phyloP scores from a whole-genome alignment of 2,797 vertebrate genomes.

The Orientallactaga sibirica region DNA sequence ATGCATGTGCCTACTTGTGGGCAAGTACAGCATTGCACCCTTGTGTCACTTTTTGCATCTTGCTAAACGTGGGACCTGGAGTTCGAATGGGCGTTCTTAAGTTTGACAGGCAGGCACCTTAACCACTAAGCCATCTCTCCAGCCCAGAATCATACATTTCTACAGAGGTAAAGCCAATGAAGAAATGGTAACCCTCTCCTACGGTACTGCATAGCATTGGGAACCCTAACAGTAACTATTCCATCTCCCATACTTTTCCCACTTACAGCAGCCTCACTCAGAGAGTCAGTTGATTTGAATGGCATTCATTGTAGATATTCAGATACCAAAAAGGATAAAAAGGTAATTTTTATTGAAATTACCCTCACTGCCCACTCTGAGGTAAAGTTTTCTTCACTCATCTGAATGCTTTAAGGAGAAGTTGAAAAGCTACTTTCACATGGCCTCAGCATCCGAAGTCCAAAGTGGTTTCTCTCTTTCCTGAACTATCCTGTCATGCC shows the following conservation, averaged over 20 bases:
- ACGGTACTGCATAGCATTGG: neutral
- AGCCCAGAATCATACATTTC: neutral
- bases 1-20: too few relatives aligned
- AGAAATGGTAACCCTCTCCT: neutral
- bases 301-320: slow-evolving; percentile 1
- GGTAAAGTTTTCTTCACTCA: neutral
- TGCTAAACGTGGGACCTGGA: too few relatives aligned
- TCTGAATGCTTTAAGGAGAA: neutral
- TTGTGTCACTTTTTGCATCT: too few relatives aligned
- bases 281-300: neutral
- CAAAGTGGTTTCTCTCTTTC: neutral
- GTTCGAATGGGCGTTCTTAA: too few relatives aligned
- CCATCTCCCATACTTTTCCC: neutral
- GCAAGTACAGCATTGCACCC: too few relatives aligned
- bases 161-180: neutral
- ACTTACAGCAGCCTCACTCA: neutral
- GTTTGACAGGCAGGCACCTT: too few relatives aligned
- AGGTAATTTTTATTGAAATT: neutral
- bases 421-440: neutral
- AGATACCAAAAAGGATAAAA: neutral
- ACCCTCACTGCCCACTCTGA: neutral
- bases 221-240: neutral
- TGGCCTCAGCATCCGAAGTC: neutral
- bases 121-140: too few relatives aligned
- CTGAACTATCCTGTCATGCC: neutral